A percentile compares a stretch with the other conserved stretches of the same genome.
Evolutionary conservation across 2,888 invertebrate genomes (phyloP).

Genomic region (Melinaea menophilus): DNA sequence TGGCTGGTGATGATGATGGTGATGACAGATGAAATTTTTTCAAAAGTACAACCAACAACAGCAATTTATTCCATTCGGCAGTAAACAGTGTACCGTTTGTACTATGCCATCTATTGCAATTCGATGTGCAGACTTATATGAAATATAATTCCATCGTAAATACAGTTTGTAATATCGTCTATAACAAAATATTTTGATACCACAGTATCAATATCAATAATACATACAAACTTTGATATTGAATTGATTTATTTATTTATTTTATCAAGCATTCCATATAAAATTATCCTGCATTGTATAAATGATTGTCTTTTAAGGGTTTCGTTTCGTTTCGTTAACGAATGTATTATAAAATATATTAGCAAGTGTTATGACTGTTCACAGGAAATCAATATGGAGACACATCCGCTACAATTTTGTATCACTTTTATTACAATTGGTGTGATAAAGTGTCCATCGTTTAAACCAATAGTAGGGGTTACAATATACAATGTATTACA

Average conservation of each 20-base stretch:
- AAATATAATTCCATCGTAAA: neutral
- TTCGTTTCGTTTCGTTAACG: slow-evolving; percentile 5
- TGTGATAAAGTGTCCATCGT: neutral
- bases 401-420: slow-evolving; percentile 8
- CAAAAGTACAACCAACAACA: slow-evolving; percentile 19
- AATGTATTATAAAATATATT: slow-evolving; percentile 1
- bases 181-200: too few relatives aligned
- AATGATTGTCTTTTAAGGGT: slow-evolving; percentile 17
- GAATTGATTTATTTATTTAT: slow-evolving; percentile 14
- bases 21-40: slow-evolving; percentile 10
- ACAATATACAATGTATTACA: too few relatives aligned
- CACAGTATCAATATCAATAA: too few relatives aligned
- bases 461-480: neutral
- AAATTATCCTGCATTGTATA: neutral
- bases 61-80: slow-evolving; percentile 20
- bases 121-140: slow-evolving; percentile 5
- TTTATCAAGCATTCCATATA: slow-evolving; percentile 17
- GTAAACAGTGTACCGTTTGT: slow-evolving; percentile 14
- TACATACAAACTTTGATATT: neutral
- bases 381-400: slow-evolving; percentile 6
- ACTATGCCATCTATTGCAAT: slow-evolving; percentile 10
- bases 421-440: neutral
- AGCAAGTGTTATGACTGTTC: slow-evolving; percentile 14
- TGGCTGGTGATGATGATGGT: slow-evolving; percentile 20
- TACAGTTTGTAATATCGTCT: too few relatives aligned